phyloP scores from a whole-genome alignment of 2,797 vertebrate species.

The Enteromius radiatus region DNA sequence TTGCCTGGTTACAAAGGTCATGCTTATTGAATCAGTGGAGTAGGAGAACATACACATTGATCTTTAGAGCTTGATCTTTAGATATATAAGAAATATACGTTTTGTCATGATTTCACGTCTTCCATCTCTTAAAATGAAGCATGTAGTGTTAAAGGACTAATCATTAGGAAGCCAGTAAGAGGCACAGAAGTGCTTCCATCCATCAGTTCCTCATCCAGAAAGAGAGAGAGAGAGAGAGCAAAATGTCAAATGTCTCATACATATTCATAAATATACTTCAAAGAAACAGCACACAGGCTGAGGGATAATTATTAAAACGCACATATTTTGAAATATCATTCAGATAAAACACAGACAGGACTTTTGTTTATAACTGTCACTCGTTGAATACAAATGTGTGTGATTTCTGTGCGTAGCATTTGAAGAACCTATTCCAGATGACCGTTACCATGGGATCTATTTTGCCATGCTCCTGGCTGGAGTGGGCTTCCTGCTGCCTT shows the following conservation, averaged over 20 bases:
- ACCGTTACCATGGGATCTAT: conserved; percentile 95
- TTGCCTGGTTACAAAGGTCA: conserved; percentile 59
- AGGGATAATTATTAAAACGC: neutral
- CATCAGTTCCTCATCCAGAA: neutral
- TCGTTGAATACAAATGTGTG: neutral
- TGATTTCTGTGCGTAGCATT: conserved; percentile 68
- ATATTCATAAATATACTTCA: conserved; percentile 37
- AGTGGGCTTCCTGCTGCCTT: conserved; percentile 95
- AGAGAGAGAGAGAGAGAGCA: neutral
- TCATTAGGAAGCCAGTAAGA: neutral
- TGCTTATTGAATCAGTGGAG: conserved; percentile 69
- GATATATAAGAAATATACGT: neutral
- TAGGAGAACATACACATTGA: conserved; percentile 46
- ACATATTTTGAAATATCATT: neutral
- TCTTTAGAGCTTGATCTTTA: conserved; percentile 4
- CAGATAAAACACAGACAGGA: conserved; percentile 6
- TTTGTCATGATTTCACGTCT: neutral
- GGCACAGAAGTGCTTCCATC: neutral
- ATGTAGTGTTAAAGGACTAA: conserved; percentile 1
- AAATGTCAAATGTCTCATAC: conserved; percentile 44
- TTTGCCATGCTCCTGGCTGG: conserved; percentile 97
- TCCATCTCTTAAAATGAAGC: conserved; percentile 2
- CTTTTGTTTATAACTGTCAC: neutral
- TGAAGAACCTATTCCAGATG: conserved; percentile 87
- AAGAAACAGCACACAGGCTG: conserved; percentile 9